A percentile compares a stretch with the other conserved stretches of the same genome.
These are phyloP conservation scores for Vultur gryphus DNA, from an alignment of 2,797 vertebrate species.

Conservation along the genomic window DNA sequence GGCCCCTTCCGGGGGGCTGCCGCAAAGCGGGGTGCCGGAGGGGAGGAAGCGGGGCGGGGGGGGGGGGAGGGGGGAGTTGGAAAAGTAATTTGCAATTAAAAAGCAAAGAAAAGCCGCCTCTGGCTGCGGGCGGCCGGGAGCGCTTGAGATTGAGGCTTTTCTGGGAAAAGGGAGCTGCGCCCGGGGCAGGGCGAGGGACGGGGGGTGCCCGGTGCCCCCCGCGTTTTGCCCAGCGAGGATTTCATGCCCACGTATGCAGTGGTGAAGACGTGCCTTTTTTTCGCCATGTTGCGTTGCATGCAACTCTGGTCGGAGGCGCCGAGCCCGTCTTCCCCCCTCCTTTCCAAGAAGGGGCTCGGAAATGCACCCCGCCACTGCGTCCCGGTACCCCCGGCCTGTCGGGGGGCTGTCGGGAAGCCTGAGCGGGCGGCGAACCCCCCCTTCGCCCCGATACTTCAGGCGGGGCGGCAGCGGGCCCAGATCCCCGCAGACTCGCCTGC, in stretches of 20 bases:
- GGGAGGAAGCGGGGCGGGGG: background rate
- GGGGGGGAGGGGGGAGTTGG: background rate
- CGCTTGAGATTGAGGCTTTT: constrained; percentile 29
- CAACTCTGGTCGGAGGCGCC: constrained; percentile 7
- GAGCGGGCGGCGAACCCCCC: background rate
- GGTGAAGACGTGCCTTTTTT: constrained; percentile 74
- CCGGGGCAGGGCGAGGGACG: background rate
- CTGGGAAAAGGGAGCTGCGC: background rate
- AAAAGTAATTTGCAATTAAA: constrained; percentile 29
- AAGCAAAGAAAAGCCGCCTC: background rate
- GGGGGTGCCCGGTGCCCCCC: background rate
- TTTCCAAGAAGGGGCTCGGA: background rate
- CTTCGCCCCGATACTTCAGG: background rate
- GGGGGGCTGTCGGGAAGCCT: background rate
- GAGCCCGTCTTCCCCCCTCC: background rate
- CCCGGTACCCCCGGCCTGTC: background rate
- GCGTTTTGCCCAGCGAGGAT: constrained; percentile 61
- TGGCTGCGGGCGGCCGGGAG: background rate
- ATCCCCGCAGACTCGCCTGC: background rate
- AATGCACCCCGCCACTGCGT: background rate
- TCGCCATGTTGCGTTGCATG: constrained; percentile 91
- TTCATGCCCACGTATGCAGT: constrained; percentile 93
- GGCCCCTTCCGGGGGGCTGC: background rate
- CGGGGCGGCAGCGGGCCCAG: background rate
- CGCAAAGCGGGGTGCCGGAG: background rate